Base-by-base conservation (phyloP, 2,888 invertebrate genomes). In the Ommatoiulus sabulosus region DNA sequence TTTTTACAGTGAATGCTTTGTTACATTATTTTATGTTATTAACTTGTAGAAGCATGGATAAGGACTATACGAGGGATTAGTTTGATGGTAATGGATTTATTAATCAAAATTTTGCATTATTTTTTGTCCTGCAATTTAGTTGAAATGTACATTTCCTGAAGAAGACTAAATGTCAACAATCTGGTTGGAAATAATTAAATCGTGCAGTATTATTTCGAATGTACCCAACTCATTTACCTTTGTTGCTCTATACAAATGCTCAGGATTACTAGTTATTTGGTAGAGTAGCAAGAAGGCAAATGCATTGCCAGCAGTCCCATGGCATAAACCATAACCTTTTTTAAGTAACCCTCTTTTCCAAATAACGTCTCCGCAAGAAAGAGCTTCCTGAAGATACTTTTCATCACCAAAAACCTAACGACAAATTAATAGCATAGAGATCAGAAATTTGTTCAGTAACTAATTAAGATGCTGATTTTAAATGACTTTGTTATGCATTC, bases 301-400 rank as follows among this genome's bases (percentile, higher is more conserved):
- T 0, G 95, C 97, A 93, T 98, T 98, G 89, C 97, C 98, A 90
- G 97, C 94, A 4, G 96, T 95, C 1, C 98, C 98, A 92, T 98
- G 98, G 91, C 97, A 98, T 35, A 98, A 93, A 89, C 97, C 96
- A 92, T 96, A 97, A 8, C 97, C 97, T 93, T 97, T 97, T 90
- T 94, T 94, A 80, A 96, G 93, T 43, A 98, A 92, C 5, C 98
- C 98, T 90, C 97, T 94, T 88, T 94, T 91, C 98, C 97, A 98
- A 89, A 97, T 94, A 15, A 96, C 94, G 88, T 97, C 96, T 4
- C 95, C 96, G 91, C 96, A 96, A 90, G 94, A 93, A 87, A 94
- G 90, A 17, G 97, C 97, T 84, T 95, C 94, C 90, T 95, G 93
- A 90, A 97, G 92, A 92, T 97, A 97, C 91, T 94, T 94, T 0